Evolutionary conservation across 2,888 invertebrate species (phyloP), one percentile per base, ranked within the genome.

Genomic region (Lissonota sp.): DNA sequence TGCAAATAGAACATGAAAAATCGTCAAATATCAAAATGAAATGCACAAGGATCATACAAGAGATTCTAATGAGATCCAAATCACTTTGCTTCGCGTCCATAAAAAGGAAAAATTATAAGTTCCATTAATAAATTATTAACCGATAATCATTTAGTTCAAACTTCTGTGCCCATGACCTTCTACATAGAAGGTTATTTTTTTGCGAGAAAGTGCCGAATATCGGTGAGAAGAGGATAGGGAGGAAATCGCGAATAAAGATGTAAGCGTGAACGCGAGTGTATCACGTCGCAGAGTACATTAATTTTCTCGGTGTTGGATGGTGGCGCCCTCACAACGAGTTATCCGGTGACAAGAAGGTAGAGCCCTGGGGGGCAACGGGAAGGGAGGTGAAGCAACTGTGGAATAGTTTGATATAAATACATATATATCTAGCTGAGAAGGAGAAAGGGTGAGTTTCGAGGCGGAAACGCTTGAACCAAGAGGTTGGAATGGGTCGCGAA

Each of bases 381-480:
- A 16, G 57, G 76, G 16, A 71, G n/a, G 26, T 26, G 26, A 26
- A 3, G 26, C 26, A 26, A 26, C 26, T 26, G 26, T 26, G 26
- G 26, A 26, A 4, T 39, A 55, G 16, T 16, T 7, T 1, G 10
- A 51, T 49, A 53, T 16, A 55, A 10, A 58, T 10, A 53, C 7
- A 44, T 73, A 64, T 57, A 26, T 46, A 60, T 12, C 44, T 44
- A 42, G 66, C 42, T 14, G 57, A 16, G 10, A 39, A 55, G 16
- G 70, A 5, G 51, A 69, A 57, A 66, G 74, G 57, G 42, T 75
- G 70, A 49, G 74, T 76, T 70, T 71, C 71, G 70, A 83, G 60
- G 80, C 73, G 74, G 60, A 81, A 83, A 69, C 83, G 70, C 42
- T 69, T 51, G 39, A 63, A 79, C 73, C 72, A 39, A 51, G 64